A percentile compares a stretch with the other conserved stretches of the same genome.
phyloP scores from a whole-genome alignment of 2,113 vertebrate species.

The Phocoena sinus region DNA sequence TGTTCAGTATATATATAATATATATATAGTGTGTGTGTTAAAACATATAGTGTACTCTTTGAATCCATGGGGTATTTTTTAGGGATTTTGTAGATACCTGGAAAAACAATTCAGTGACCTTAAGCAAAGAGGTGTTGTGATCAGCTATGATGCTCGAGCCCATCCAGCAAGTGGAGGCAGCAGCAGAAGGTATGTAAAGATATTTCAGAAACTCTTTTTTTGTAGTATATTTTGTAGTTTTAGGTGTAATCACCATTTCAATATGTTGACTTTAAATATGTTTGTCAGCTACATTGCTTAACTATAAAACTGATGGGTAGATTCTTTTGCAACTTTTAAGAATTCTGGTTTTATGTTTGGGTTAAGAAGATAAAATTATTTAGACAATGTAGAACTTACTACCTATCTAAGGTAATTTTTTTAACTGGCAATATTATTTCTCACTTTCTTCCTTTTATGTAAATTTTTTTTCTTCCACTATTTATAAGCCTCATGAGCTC shows the following conservation, averaged over 20 bases:
- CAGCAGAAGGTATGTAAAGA: conserved; percentile 84
- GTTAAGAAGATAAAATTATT: neutral
- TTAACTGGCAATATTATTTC: neutral
- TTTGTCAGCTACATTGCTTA: neutral
- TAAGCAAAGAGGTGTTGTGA: conserved; percentile 91
- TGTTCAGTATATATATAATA: neutral
- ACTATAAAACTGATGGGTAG: neutral
- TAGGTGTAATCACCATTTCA: neutral
- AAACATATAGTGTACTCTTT: neutral
- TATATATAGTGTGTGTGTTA: neutral
- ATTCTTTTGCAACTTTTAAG: neutral
- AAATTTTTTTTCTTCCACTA: neutral
- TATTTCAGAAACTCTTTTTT: neutral
- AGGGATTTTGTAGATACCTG: conserved; percentile 95
- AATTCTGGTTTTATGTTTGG: neutral
- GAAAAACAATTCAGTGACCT: conserved; percentile 89
- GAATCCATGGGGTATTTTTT: conserved; percentile 1
- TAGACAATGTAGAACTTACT: neutral
- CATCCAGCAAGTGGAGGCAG: conserved; percentile 89
- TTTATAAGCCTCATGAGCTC: neutral
- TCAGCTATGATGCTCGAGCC: conserved; percentile 93
- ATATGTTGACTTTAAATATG: neutral
- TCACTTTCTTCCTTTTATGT: neutral
- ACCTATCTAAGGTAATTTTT: neutral
- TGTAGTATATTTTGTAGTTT: neutral